Conservation (phyloP, 1,140 invertebrate species). For the Phenacoccus solenopsis region DNA sequence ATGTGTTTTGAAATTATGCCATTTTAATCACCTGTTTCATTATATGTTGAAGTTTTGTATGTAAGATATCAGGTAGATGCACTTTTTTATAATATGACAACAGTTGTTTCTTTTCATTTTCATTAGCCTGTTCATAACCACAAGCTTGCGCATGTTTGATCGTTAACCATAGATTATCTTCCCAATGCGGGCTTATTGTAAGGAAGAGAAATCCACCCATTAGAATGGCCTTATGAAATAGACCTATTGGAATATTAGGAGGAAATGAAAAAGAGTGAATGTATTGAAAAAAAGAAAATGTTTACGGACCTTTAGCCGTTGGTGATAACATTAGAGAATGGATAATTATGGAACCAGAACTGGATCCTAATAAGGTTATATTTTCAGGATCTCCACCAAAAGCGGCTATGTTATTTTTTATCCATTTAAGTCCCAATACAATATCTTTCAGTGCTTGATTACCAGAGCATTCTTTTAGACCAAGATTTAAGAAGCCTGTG, state of each 20-base stretch:
- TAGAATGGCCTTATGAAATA: neutral
- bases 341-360: conserved; percentile 51
- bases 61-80: too few species aligned
- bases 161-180: neutral
- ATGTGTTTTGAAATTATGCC: too few species aligned
- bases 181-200: neutral
- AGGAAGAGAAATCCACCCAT: neutral
- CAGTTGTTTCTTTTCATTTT: neutral
- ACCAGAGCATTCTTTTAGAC: conserved; percentile 46
- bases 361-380: conserved; percentile 55
- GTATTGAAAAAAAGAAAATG: too few species aligned
- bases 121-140: neutral
- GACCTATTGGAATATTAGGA: neutral
- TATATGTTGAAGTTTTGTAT: too few species aligned
- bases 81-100: neutral
- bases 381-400: conserved; percentile 61
- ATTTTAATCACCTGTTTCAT: too few species aligned
- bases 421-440: conserved; percentile 54
- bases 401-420: conserved; percentile 50
- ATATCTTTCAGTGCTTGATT: conserved; percentile 66
- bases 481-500: conserved; percentile 39
- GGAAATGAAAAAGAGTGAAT: too few species aligned
- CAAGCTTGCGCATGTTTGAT: neutral
- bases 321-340: conserved; percentile 50
- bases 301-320: neutral